Conservation (phyloP, 2,113 vertebrate species). For the Antechinus stuartii region DNA sequence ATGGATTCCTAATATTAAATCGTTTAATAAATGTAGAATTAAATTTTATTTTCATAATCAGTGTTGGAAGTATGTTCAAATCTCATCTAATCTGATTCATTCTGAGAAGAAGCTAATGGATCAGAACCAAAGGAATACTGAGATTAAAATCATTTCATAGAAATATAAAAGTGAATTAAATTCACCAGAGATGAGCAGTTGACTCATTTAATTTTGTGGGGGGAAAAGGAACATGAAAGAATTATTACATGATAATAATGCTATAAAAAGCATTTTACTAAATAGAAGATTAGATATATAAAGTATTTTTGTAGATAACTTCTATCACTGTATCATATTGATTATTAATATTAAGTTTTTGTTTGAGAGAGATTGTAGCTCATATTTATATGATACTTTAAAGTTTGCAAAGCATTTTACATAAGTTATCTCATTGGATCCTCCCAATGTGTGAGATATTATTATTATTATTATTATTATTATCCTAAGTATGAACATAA, state of each 20-base stretch:
- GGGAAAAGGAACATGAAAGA: not conserved
- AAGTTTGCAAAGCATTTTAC: not conserved
- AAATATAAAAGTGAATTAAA: not conserved
- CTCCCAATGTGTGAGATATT: not conserved
- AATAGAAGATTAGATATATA: constrained; percentile 17
- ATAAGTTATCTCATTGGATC: not conserved
- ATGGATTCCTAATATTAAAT: not conserved
- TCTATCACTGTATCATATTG: not conserved
- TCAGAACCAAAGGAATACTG: constrained; percentile 28
- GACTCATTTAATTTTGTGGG: not conserved
- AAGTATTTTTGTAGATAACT: constrained; percentile 13
- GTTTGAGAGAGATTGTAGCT: not conserved
- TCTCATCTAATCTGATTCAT: not conserved
- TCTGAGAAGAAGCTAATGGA: constrained; percentile 16
- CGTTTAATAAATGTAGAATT: constrained; percentile 27
- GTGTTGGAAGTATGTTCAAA: not conserved
- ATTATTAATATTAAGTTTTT: not conserved
- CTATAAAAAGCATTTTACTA: constrained; percentile 19
- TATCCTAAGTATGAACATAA: not conserved
- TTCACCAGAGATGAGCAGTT: not conserved
- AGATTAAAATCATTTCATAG: constrained; percentile 26
- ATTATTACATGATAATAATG: not conserved
- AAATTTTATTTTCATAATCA: constrained; percentile 34
- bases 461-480: not conserved
- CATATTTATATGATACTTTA: not conserved